Evolutionary conservation across 2,113 vertebrate species (phyloP), one percentile per base, ranked within the genome.

Genomic region (Gyps fulvus): DNA sequence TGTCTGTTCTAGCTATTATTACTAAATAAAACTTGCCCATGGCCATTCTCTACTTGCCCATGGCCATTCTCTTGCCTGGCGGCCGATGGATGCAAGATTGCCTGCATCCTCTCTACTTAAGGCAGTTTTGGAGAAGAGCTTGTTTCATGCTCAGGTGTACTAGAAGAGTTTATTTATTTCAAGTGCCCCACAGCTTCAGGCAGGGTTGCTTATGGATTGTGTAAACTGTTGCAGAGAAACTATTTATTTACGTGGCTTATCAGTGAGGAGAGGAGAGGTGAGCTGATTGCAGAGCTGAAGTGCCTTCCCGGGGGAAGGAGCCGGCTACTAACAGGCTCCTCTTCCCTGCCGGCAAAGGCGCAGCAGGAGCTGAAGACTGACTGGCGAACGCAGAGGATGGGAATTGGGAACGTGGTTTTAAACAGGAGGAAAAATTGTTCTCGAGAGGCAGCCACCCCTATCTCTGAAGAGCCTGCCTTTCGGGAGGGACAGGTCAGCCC

Each of bases 41-140:
- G 43, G 49, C 36, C 54, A 21, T 61, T 61, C 26, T 77, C 32
- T 50, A 83, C 13, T 43, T 10, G 17, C 16, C n/a, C 19, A 15
- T 18, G 43, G 47, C n/a, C 52, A 20, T 63, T 59, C 22, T 76
- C n/a, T 50, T 50, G 36, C 0, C 1, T 6, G 2, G 47, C 2
- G 6, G 67, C 16, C 0, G 0, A 76, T n/a, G 58, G 71, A 80
- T 0, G 0, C 49, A 87, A 31, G 67, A 70, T 34, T 87, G 55
- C 23, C 72, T 9, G 12, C 71, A 17, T 20, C 52, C 52, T 90
- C 19, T 1, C 70, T 59, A 7, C 55, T 90, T 47, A 18, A 52
- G 21, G 31, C 36, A 36, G 73, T 66, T 71, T 74, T 6, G 5
- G 78, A 79, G 61, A 82, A 67, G 49, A 85, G 49, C 31, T 79